Conservation (phyloP, 2,113 vertebrate genomes). For the Cariama cristata region DNA sequence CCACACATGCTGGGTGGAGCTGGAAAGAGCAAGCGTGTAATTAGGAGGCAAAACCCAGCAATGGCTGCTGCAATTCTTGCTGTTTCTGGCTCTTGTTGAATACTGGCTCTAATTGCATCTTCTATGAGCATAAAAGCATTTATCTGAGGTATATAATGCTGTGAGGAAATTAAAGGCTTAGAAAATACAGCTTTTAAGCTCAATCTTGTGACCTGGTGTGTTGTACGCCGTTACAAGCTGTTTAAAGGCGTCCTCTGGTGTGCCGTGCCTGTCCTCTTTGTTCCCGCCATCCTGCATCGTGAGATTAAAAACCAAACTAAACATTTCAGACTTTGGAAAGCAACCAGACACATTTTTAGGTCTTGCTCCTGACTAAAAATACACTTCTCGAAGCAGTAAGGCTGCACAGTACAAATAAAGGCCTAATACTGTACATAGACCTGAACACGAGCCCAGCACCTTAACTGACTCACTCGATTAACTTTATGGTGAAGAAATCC, state of each 20-base stretch:
- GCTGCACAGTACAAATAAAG: neutral
- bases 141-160: neutral
- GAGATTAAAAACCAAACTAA: neutral
- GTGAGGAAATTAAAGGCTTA: conserved; percentile 49
- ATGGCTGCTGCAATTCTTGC: neutral
- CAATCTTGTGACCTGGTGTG: neutral
- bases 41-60: conserved; percentile 7
- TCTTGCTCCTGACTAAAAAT: conserved; percentile 14
- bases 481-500: neutral
- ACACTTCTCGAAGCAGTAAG: neutral
- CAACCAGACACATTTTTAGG: neutral
- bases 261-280: neutral
- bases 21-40: neutral
- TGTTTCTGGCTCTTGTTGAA: neutral
- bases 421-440: neutral
- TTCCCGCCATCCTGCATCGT: neutral
- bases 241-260: neutral
- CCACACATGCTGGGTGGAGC: neutral
- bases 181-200: neutral
- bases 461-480: neutral
- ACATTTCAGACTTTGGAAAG: neutral
- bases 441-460: neutral
- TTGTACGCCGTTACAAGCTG: neutral
- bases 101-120: conserved; percentile 14
- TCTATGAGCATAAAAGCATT: neutral